Conservation (phyloP, 2,797 vertebrate species). For the Gymnothorax javanicus region DNA sequence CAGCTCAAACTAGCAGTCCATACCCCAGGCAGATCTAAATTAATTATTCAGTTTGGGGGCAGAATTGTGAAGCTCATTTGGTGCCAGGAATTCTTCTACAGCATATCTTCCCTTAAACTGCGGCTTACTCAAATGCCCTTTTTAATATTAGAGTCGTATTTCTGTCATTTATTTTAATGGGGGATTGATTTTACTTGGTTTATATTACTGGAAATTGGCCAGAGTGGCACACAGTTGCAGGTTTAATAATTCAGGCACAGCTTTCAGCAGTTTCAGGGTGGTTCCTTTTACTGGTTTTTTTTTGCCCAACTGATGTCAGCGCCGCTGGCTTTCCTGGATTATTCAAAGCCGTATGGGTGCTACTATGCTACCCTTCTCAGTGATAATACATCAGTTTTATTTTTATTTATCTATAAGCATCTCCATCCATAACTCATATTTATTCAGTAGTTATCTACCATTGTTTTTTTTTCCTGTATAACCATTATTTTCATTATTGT, state of each 20-base stretch:
- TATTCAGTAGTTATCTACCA: neutral
- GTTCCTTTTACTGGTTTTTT: neutral
- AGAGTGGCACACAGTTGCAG: neutral
- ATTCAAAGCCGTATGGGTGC: neutral
- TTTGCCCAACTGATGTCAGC: neutral
- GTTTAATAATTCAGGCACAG: slow-evolving; percentile 4
- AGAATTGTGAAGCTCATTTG: neutral
- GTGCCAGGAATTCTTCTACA: neutral
- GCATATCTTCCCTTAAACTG: neutral
- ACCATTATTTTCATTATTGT: no score
- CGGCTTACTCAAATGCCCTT: neutral
- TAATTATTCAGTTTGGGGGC: neutral
- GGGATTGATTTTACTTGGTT: neutral
- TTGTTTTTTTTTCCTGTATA: neutral
- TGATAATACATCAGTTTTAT: neutral
- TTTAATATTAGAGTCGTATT: neutral
- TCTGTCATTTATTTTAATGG: slow-evolving; percentile 2
- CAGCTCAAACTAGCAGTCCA: neutral
- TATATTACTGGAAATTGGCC: neutral
- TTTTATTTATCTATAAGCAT: neutral
- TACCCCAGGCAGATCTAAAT: neutral
- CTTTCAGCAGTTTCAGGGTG: neutral
- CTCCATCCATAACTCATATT: no score
- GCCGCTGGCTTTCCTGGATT: neutral
- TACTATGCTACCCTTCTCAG: neutral